Evolutionary conservation across 2,113 vertebrate genomes (phyloP).

Genomic region (Panthera uncia): DNA sequence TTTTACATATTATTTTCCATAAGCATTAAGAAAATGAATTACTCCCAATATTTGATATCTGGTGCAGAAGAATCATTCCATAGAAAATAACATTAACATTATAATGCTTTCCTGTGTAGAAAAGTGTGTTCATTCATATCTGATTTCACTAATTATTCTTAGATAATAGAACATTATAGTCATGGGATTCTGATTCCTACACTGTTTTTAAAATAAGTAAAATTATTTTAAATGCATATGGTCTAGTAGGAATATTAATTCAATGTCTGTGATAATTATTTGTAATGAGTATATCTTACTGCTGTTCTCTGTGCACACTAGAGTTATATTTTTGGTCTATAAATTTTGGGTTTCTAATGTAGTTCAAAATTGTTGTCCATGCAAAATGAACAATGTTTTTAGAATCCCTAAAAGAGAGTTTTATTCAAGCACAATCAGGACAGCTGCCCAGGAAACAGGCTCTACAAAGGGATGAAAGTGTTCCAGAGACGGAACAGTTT

Average conservation of each 20-base stretch:
- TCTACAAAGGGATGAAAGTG: background rate
- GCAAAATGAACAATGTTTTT: background rate
- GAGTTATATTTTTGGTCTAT: background rate
- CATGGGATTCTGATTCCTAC: background rate
- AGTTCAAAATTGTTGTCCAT: background rate
- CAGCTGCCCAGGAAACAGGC: background rate
- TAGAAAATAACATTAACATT: background rate
- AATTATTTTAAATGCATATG: background rate
- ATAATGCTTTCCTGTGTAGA: background rate
- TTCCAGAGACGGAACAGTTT: background rate
- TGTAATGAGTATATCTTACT: background rate
- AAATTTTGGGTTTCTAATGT: background rate
- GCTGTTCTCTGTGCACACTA: background rate
- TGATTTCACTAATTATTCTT: background rate
- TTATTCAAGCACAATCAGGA: background rate
- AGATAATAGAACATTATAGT: background rate
- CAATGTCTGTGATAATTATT: background rate
- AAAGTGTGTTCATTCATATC: background rate
- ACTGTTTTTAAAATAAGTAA: background rate
- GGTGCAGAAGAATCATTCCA: background rate
- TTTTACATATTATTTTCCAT: background rate
- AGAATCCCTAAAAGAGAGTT: background rate
- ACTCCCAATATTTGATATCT: background rate
- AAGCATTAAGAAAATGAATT: background rate
- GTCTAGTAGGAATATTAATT: background rate